Percentiles rank a stretch among this genome's conserved stretches.
phyloP scores from a whole-genome alignment of 2,888 invertebrate species.

The Ennomos erosarius region DNA sequence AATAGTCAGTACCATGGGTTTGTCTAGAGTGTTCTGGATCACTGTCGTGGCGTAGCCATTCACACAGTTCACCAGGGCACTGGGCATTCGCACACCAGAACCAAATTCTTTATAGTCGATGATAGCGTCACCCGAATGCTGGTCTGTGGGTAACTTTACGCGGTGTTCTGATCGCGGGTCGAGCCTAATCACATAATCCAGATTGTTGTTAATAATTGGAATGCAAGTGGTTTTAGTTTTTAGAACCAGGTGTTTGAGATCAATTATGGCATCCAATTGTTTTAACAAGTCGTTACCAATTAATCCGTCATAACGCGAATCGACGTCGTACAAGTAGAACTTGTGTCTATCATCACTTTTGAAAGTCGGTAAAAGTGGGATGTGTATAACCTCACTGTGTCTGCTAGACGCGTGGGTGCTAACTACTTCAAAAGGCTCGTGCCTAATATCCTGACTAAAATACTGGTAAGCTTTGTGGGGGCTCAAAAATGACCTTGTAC shows the following conservation, averaged over 20 bases:
- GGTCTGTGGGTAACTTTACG: no score
- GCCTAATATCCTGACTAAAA: background rate
- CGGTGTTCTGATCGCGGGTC: no score
- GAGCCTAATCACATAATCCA: no score
- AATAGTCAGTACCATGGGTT: no score
- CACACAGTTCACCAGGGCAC: background rate
- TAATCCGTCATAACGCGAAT: conserved; percentile 1
- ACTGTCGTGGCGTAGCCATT: background rate
- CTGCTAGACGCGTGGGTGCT: conserved; percentile 1
- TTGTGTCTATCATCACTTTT: background rate
- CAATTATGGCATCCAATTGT: background rate
- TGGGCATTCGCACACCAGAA: background rate
- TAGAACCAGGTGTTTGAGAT: background rate
- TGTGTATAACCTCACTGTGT: conserved; percentile 1
- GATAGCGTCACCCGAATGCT: background rate
- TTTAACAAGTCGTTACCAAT: background rate
- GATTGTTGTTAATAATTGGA: background rate
- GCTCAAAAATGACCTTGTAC: conserved; percentile 2
- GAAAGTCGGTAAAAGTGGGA: conserved; percentile 1
- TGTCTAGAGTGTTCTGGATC: background rate
- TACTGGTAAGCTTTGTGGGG: background rate
- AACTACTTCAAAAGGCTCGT: conserved; percentile 2
- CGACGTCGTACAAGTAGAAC: conserved; percentile 5
- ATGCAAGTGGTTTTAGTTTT: background rate
- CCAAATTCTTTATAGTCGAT: background rate